These are phyloP conservation scores for Brachionus calyciflorus DNA, from an alignment of 1,140 invertebrate species.

Conservation along the genomic window DNA sequence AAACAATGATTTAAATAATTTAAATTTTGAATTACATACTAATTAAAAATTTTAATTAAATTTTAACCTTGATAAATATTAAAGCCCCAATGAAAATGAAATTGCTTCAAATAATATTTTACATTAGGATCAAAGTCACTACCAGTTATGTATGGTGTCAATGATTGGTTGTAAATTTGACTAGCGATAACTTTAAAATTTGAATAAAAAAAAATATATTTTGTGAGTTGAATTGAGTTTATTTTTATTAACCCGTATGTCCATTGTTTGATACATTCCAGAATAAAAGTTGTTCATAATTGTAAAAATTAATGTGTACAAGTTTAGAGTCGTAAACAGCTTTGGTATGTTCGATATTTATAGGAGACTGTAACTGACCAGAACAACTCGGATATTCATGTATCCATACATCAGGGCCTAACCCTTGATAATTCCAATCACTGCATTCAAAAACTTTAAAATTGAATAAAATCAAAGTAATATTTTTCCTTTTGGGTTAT, in stretches of 20 bases:
- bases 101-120: conserved; percentile 16
- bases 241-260: too few species aligned
- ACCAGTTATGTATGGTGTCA: neutral
- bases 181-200: neutral
- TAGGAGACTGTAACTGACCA: conserved; percentile 2
- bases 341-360: conserved; percentile 24
- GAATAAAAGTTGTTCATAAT: neutral
- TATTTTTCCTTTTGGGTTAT: too few species aligned
- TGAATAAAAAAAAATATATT: neutral
- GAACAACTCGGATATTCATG: conserved; percentile 24
- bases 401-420: conserved; percentile 24
- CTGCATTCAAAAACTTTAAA: neutral
- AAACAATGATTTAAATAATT: too few species aligned
- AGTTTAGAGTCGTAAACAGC: neutral
- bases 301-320: neutral
- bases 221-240: too few species aligned
- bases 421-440: conserved; percentile 32
- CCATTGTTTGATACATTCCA: conserved; percentile 7
- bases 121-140: conserved; percentile 3
- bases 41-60: neutral
- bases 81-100: conserved; percentile 47
- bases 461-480: neutral
- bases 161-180: neutral
- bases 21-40: neutral
- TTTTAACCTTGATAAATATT: conserved; percentile 43